These are phyloP conservation scores for Aegithalos caudatus DNA, from an alignment of 2,113 vertebrate genomes.

Conservation along the genomic window DNA sequence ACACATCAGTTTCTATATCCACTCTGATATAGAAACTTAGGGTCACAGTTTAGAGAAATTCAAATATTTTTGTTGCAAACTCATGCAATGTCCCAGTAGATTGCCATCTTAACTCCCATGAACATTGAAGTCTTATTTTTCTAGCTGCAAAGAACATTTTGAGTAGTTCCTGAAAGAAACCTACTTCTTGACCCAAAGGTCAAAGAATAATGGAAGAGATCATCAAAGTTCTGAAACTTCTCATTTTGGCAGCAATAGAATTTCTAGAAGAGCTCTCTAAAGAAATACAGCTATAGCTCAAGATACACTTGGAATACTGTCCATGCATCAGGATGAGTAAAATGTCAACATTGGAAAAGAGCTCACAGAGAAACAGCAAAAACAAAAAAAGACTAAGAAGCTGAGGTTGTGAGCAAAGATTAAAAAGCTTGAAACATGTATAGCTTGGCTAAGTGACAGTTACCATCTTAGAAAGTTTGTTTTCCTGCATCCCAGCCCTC, in stretches of 20 bases:
- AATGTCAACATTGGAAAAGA: background rate
- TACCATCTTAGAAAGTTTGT: conserved; percentile 30
- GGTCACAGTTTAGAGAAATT: background rate
- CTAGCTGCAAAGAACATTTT: background rate
- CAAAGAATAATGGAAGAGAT: background rate
- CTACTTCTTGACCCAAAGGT: background rate
- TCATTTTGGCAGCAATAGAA: background rate
- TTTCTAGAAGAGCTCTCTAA: background rate
- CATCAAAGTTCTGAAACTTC: background rate
- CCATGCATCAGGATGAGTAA: background rate
- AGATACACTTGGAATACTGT: background rate
- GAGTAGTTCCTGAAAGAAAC: background rate
- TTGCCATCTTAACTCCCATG: background rate
- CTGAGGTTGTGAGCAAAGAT: background rate
- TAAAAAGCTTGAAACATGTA: conserved; percentile 18
- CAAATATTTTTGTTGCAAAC: background rate
- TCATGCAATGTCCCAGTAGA: background rate
- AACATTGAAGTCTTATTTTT: background rate
- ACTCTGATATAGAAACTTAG: background rate
- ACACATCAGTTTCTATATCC: background rate
- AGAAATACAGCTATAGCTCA: background rate
- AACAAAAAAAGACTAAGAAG: background rate
- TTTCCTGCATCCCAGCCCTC: conserved; percentile 33
- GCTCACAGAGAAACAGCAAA: background rate
- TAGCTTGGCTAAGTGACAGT: conserved; percentile 42